These are phyloP conservation scores for Drosophila pruinosa DNA, from an alignment of 1,140 invertebrate species.

Conservation along the genomic window DNA sequence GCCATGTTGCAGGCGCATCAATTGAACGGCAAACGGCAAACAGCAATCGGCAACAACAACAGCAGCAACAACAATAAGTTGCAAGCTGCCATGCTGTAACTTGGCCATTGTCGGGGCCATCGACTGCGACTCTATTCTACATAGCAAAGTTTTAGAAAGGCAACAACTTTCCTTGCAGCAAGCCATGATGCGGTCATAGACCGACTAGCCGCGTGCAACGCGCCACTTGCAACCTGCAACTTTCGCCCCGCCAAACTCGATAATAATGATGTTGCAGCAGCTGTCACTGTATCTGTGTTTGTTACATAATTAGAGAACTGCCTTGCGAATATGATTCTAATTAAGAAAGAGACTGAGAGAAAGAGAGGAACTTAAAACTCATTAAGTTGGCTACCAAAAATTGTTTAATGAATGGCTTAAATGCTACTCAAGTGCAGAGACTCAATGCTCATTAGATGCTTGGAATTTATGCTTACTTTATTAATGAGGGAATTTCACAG, in stretches of 20 bases:
- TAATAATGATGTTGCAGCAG: conserved; percentile 33
- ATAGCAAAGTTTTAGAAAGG: conserved; percentile 71
- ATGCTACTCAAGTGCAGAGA: conserved; percentile 4
- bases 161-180: conserved; percentile 64
- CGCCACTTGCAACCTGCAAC: conserved; percentile 32
- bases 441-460: conserved; percentile 17
- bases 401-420: conserved; percentile 31
- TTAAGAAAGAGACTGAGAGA: conserved; percentile 20
- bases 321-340: conserved; percentile 51
- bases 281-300: conserved; percentile 2
- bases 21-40: conserved; percentile 48
- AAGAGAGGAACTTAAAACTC: not conserved
- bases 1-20: conserved; percentile 74
- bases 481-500: conserved; percentile 53
- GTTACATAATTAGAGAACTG: conserved; percentile 57
- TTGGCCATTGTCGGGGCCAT: conserved; percentile 45
- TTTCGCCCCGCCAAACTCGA: conserved; percentile 42
- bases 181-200: conserved; percentile 53
- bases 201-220: conserved; percentile 21
- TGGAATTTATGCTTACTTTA: conserved; percentile 42
- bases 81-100: conserved; percentile 50
- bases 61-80: conserved; percentile 9
- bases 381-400: conserved; percentile 17
- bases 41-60: not conserved
- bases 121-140: conserved; percentile 55